Evolutionary conservation across 2,888 invertebrate species (phyloP).

Genomic region (Nephrotoma flavescens): DNA sequence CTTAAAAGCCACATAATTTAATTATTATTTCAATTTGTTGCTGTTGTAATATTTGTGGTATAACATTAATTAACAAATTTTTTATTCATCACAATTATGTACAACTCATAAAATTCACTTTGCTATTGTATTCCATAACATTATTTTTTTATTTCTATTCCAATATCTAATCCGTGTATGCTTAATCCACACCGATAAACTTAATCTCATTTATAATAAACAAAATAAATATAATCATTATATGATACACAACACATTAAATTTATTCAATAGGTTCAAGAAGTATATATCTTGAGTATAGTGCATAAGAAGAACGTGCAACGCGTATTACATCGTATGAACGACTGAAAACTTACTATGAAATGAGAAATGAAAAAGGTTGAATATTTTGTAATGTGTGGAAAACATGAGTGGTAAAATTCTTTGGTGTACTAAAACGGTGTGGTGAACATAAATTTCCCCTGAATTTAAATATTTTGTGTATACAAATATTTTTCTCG

Average conservation of each 20-base stretch:
- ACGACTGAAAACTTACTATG: not conserved
- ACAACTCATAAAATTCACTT: not conserved
- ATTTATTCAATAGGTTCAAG: not conserved
- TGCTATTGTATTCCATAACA: not conserved
- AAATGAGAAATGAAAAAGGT: not conserved
- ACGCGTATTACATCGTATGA: not conserved
- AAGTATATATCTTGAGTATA: not conserved
- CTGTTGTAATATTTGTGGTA: not conserved
- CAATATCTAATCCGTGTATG: not conserved
- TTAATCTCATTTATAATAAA: not conserved
- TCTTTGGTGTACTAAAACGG: not conserved
- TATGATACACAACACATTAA: not conserved
- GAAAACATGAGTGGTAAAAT: not conserved
- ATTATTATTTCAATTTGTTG: not conserved
- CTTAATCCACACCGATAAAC: not conserved
- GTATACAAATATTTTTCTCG: not conserved
- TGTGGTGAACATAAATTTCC: not conserved
- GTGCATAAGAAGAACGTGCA: not conserved
- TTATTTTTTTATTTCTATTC: not conserved
- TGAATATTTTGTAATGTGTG: not conserved
- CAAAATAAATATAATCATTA: not conserved
- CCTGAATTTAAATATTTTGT: not conserved
- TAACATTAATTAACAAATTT: not conserved
- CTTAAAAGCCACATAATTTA: not conserved
- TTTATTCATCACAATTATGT: not conserved